Percentiles rank a stretch among this genome's conserved stretches.
Evolutionary conservation across 2,113 vertebrate species (phyloP).

Genomic region (Struthidea cinerea): DNA sequence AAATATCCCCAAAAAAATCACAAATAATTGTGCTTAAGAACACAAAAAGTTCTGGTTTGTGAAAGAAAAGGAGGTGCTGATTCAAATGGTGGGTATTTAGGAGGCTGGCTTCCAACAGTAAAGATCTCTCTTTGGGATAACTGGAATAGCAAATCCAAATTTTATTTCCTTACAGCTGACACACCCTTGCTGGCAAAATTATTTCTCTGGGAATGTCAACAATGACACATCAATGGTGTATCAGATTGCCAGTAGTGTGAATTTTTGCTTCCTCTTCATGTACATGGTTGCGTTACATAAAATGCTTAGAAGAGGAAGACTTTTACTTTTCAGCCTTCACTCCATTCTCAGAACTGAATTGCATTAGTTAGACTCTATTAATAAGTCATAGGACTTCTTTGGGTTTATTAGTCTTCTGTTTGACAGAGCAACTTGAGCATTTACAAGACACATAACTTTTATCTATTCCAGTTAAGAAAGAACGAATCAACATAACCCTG

Average conservation of each 20-base stretch:
- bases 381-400: background rate
- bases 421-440: accelerated
- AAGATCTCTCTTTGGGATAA: background rate
- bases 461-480: background rate
- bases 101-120: background rate
- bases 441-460: background rate
- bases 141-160: background rate
- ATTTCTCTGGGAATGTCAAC: background rate
- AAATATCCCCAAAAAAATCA: background rate
- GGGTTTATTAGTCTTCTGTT: background rate
- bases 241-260: background rate
- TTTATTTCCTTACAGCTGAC: background rate
- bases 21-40: background rate
- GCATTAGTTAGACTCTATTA: background rate
- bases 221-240: background rate
- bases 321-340: background rate
- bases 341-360: background rate
- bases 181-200: background rate
- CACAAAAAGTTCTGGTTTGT: background rate
- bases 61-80: background rate
- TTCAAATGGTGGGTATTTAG: background rate
- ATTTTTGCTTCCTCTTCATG: background rate
- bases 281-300: background rate
- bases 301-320: background rate
- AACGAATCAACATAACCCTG: background rate